Evolutionary conservation across 2,888 invertebrate genomes (phyloP).

Genomic region (Tuta absoluta): DNA sequence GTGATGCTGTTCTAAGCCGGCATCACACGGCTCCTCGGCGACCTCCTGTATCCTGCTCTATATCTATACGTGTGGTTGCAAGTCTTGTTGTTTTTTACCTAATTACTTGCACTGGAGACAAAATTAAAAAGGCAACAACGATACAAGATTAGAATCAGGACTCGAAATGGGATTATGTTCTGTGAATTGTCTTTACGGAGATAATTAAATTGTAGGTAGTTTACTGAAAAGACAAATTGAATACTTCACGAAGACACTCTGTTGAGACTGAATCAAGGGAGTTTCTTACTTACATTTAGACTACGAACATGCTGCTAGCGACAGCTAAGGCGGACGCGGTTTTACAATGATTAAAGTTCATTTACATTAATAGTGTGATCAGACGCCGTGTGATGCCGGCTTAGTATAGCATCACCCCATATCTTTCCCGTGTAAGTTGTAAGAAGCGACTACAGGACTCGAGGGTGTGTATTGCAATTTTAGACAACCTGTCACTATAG

Average conservation of each 20-base stretch:
- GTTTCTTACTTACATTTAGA: neutral
- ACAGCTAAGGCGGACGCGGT: neutral
- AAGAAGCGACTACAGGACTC: too few relatives aligned
- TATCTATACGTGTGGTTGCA: neutral
- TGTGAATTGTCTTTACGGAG: conserved; percentile 21
- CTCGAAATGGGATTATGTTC: conserved; percentile 5
- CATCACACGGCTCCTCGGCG: too few relatives aligned
- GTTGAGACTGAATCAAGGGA: conserved; percentile 1
- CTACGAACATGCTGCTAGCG: neutral
- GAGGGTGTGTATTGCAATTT: too few relatives aligned
- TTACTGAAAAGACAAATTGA: conserved; percentile 19
- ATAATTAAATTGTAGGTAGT: conserved; percentile 20
- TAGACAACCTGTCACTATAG: too few relatives aligned
- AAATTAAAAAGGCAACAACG: neutral
- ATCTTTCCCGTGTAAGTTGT: too few relatives aligned
- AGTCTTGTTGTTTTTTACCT: neutral
- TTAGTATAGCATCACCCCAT: too few relatives aligned
- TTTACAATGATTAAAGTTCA: neutral
- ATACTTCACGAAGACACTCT: conserved; percentile 14
- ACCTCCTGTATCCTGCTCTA: too few relatives aligned
- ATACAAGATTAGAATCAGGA: neutral
- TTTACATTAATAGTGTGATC: too few relatives aligned
- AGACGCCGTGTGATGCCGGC: too few relatives aligned
- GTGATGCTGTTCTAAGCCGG: too few relatives aligned
- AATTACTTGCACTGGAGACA: neutral